Conservation (phyloP, 2,797 vertebrate genomes). For the Capromys pilorides region DNA sequence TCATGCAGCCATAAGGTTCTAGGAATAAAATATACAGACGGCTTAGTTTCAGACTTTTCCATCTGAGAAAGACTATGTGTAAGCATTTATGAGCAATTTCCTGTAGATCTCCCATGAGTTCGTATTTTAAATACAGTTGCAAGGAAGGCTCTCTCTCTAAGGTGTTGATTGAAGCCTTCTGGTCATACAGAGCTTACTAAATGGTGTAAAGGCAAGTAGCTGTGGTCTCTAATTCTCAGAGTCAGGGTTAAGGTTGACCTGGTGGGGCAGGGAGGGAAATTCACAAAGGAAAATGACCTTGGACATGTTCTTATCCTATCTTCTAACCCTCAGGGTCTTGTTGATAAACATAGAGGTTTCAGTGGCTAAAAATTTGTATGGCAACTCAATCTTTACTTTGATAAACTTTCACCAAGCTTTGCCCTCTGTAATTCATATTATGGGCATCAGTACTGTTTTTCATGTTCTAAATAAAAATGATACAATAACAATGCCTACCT, state of each 20-base stretch:
- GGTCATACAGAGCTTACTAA: neutral
- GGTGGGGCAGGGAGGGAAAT: neutral
- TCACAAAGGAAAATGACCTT: neutral
- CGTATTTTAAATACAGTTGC: neutral
- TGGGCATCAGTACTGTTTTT: neutral
- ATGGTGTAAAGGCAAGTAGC: neutral
- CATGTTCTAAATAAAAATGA: neutral
- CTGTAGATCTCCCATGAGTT: neutral
- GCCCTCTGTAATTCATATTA: neutral
- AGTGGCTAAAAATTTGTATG: neutral
- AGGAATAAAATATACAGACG: conserved; percentile 3
- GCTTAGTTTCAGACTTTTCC: neutral
- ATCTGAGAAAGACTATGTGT: neutral
- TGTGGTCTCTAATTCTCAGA: neutral
- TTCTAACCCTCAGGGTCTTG: neutral
- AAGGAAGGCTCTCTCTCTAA: neutral
- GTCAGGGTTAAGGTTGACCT: neutral
- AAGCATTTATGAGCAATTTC: conserved; percentile 13
- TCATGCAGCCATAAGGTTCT: neutral
- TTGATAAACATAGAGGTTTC: conserved; percentile 4
- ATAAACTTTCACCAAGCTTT: conserved; percentile 26
- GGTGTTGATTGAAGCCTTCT: neutral
- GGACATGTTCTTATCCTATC: neutral
- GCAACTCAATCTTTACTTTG: neutral
- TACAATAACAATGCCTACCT: neutral